Base-by-base conservation (phyloP, 2,888 invertebrate species). In the Protophormia terraenovae region DNA sequence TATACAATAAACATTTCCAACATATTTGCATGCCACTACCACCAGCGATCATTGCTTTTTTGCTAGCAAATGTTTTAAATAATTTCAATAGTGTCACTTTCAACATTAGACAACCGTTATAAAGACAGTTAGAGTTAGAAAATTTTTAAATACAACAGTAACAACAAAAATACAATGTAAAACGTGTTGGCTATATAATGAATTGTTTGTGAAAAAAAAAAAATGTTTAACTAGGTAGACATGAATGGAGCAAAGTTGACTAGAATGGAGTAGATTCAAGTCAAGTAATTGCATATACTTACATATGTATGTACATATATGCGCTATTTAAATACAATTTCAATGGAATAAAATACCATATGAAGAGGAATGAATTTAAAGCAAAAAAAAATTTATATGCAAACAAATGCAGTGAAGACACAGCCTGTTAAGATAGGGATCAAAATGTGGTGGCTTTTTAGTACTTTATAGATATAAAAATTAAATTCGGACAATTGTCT, bases 71-170 rank as follows among this genome's bases (percentile, higher is more conserved):
- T 69, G 16, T 75, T 66, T 73, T 45, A 67, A 53, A 60, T 41
- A 80, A 72, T 69, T 81, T 73, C 62, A 81, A 81, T 77, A 81
- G 84, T 84, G 84, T 78, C 84, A 84, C 77, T 84, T 81, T 84
- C 73, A 81, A 69, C 81, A 62, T 67, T 67, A 67, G 69, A 72
- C 50, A 69, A 81, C 84, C 81, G 81, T 81, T 84, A 84, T 58
- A 79, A 38, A 75, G 66, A 67, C 80, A 77, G 67, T 81, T 84
- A 29, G 62, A 77, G 38, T 69, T 38, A 45, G 10, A 71, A 67
- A 53, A 24, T n/a, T n/a, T 69, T 35, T 2, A 50, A 71, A 55
- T 24, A 27, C 6, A 47, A 60, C 22, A 47, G 38, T 5, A 47
- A 60, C 22, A 47, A 50, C 10, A 47, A n/a, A 12, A 32, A 12